Evolutionary conservation across 2,113 vertebrate genomes (phyloP).

Genomic region (Lichenostomus cassidix): DNA sequence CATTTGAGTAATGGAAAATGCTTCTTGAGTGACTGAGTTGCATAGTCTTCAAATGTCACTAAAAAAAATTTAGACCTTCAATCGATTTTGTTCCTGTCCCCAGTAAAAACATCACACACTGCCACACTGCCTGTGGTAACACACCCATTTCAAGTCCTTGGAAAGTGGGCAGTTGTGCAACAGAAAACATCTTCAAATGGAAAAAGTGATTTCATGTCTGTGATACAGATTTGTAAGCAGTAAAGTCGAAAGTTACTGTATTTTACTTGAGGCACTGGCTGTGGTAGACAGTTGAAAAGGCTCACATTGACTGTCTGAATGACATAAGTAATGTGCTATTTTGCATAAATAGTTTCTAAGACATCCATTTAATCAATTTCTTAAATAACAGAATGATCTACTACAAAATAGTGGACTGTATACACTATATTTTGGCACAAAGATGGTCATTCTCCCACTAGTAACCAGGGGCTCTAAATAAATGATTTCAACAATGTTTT

Average conservation of each 20-base stretch:
- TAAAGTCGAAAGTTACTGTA: constrained; percentile 67
- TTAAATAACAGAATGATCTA: constrained; percentile 85
- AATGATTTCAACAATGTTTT: constrained; percentile 98
- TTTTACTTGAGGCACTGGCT: constrained; percentile 54
- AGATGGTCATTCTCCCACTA: constrained; percentile 83
- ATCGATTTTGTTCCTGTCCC: not conserved
- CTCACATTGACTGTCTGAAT: constrained; percentile 67
- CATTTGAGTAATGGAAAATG: not conserved
- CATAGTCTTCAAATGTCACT: not conserved
- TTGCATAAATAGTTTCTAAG: constrained; percentile 80
- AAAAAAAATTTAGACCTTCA: not conserved
- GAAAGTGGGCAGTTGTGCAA: not conserved
- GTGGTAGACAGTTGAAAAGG: constrained; percentile 70
- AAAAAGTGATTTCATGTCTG: not conserved
- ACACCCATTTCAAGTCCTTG: not conserved
- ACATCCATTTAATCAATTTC: constrained; percentile 82
- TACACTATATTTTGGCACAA: constrained; percentile 88
- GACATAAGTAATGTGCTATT: constrained; percentile 74
- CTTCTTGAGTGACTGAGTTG: not conserved
- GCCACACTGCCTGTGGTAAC: not conserved
- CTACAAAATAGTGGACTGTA: constrained; percentile 86
- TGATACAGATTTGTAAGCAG: not conserved
- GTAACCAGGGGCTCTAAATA: constrained; percentile 89
- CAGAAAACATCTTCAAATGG: not conserved
- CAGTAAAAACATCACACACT: not conserved